Evolutionary conservation across 2,113 vertebrate species (phyloP), one percentile per base, ranked within the genome.

Genomic region (Gymnogyps californianus): DNA sequence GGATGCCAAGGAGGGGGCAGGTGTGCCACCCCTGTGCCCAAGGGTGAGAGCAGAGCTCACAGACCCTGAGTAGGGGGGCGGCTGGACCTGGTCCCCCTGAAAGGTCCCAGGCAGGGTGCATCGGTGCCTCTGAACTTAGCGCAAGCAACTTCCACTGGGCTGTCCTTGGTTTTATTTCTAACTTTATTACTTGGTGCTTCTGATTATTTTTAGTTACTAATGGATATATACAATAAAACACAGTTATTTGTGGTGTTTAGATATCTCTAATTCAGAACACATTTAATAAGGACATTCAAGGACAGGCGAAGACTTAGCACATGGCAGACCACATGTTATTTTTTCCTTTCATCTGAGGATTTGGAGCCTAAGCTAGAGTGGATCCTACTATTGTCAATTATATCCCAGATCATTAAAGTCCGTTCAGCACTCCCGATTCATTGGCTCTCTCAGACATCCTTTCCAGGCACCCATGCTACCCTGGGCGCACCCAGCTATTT

Each of bases 1-100:
- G 10, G 38, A 20, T 62, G 20, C 40, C 42, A 65, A 40, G 71
- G 44, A 51, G 44, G 61, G 10, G 20, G 16, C 38, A 55, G 17
- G 6, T 1, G 0, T n/a, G 29, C 14, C 29, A 32, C 6, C 11
- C 14, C 6, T 2, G 2, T 29, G 55, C 14, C 51, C 46, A 21
- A 42, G 21, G 36, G 40, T 0, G 1, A 47, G 13, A 67, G 8
- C 5, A 20, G 61, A 64, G 7, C 44, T 42, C 32, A 11, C 54
- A 76, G 40, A 44, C 12, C 57, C 17, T 0, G 2, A 52, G 4
- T 0, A 25, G 17, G 25, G 32, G 40, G 4, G 5, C 1, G 1
- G 7, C 5, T 3, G 0, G 18, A 20, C 14, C 13, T 1, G 1
- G 13, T 16, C 12, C 20, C 65, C 32, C 40, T 1, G 4, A 21